These are phyloP conservation scores for Osmerus mordax DNA, from an alignment of 2,113 vertebrate species.

Conservation along the genomic window DNA sequence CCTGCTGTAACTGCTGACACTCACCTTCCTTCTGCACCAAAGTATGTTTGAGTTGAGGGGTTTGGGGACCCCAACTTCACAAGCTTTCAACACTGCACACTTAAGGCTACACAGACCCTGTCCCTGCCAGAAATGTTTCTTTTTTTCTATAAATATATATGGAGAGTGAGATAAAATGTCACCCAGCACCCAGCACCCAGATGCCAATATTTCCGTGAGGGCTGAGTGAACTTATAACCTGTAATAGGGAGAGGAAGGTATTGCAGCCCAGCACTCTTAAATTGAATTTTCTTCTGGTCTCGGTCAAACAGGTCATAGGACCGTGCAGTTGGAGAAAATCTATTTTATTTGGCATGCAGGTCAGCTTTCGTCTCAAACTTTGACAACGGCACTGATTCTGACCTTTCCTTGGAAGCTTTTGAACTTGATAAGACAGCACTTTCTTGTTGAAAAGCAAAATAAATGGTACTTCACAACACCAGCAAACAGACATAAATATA, in stretches of 20 bases:
- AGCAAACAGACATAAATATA: no score
- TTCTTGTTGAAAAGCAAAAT: no score
- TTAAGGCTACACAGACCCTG: no score
- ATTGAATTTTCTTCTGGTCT: constrained; percentile 48
- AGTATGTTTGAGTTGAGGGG: no score
- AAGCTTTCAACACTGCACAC: no score
- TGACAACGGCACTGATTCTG: constrained; percentile 25
- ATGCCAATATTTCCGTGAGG: background rate
- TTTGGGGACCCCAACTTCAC: no score
- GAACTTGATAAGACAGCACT: constrained; percentile 29
- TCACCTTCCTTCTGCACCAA: no score
- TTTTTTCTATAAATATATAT: background rate
- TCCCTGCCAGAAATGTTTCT: no score
- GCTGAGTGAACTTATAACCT: constrained; percentile 40
- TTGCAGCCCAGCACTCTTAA: constrained; percentile 26
- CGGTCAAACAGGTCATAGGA: constrained; percentile 42
- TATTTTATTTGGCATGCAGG: constrained; percentile 51
- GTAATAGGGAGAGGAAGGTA: constrained; percentile 32
- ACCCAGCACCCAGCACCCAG: no score
- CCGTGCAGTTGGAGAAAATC: background rate
- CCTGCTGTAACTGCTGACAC: no score
- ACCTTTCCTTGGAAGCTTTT: constrained; percentile 47
- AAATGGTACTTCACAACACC: no score
- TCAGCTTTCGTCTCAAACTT: constrained; percentile 29
- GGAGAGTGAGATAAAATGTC: background rate